Evolutionary conservation across 53 echinoderm and acorn worm species (phyloP), one percentile per base, ranked within the genome.

Genomic region (Arbacia lixula): DNA sequence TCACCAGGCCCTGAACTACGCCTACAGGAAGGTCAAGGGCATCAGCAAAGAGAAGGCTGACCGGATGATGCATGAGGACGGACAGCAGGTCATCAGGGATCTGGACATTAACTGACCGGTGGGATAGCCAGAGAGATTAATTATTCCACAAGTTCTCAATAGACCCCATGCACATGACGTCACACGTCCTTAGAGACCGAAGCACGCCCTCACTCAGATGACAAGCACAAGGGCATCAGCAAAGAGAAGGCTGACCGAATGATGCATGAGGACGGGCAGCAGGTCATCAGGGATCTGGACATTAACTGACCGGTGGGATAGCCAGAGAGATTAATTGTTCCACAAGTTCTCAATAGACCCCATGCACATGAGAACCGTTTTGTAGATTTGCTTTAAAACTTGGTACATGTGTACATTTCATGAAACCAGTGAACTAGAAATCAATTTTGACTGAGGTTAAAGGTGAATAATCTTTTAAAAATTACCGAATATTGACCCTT

Each of bases 1-100:
- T n/a, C n/a, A 16, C 16, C 77, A 77, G 77, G 77, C 77, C 11
- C 60, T 77, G 12, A 77, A 77, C 27, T 77, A 57, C 11, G 77
- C 77, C 10, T 77, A 77, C 77, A 36, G 34, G 56, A 60, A 39
- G 58, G 12, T 20, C 1, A n/a, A 36, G 22, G 24, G 12, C 12
- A 39, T 77, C 37, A 26, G 60, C 22, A 58, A 58, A 39, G 43
- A 60, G 36, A 22, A 77, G 12, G 77, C 77, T 38, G 77, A 77
- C 16, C 2, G 10, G 22, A 9, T 40, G 12, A 36, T 77, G 31
- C 77, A 26, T 19, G 22, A 2, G 37, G 77, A 77, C 21, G 77
- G 77, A 26, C 56, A 38, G 36, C 77, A 77, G 21, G 77, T 77
- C 38, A 38, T 58, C 4, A 36, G 39, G 36, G 77, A 77, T 57